Conservation (phyloP, 2,888 invertebrate genomes). For the Hipparchia sbordonii region DNA sequence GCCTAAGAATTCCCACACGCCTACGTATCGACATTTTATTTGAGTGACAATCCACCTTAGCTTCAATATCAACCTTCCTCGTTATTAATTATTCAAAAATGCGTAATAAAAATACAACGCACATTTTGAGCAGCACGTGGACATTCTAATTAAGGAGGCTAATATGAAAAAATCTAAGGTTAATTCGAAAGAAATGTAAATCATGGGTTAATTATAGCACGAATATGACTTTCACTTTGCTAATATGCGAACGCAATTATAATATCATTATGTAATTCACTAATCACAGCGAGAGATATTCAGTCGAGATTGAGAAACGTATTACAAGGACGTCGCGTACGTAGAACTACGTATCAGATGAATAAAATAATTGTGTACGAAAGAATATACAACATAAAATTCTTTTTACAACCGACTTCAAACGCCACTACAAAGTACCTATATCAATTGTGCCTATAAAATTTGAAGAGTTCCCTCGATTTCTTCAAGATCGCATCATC, state of each 20-base stretch:
- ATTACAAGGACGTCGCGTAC: not conserved
- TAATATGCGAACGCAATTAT: conserved; percentile 14
- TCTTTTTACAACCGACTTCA: too few relatives aligned
- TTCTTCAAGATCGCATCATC: too few relatives aligned
- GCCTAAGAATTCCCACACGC: conserved; percentile 2
- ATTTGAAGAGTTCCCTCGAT: too few relatives aligned
- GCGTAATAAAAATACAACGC: conserved; percentile 52
- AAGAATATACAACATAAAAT: too few relatives aligned
- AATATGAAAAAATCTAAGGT: conserved; percentile 10
- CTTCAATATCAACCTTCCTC: conserved; percentile 61
- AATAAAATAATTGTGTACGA: not conserved
- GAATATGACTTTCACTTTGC: conserved; percentile 15
- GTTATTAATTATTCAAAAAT: conserved; percentile 63
- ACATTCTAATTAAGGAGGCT: conserved; percentile 20
- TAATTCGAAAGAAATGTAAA: conserved; percentile 8
- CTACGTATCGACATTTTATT: conserved; percentile 21
- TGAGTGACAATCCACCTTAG: conserved; percentile 57
- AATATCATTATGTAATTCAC: not conserved
- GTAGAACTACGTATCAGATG: too few relatives aligned
- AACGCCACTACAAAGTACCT: too few relatives aligned
- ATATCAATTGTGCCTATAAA: too few relatives aligned
- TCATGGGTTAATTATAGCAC: conserved; percentile 15
- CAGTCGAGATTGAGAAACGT: not conserved
- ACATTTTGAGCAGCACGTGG: conserved; percentile 39
- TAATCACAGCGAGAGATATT: conserved; percentile 1